phyloP scores from a whole-genome alignment of 2,113 vertebrate species.

The Catharus minimus region DNA sequence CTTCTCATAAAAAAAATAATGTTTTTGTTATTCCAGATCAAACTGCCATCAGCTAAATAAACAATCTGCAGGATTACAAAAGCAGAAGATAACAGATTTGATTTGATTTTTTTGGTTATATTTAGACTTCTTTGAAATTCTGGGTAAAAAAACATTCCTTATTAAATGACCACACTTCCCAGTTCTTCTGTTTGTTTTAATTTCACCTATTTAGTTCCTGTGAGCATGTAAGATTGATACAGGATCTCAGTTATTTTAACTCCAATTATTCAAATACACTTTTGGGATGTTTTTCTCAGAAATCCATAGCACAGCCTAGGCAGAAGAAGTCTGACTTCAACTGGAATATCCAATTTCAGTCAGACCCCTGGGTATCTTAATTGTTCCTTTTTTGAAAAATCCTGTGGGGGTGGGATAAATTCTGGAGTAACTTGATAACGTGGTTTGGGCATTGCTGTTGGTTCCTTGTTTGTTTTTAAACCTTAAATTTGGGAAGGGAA shows the following conservation, averaged over 20 bases:
- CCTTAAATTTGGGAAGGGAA: not conserved
- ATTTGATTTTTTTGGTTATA: not conserved
- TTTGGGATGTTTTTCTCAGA: not conserved
- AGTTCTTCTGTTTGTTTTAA: not conserved
- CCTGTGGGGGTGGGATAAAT: not conserved
- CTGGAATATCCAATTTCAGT: not conserved
- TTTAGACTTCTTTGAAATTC: not conserved
- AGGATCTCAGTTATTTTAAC: not conserved
- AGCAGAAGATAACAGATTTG: not conserved
- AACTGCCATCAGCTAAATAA: not conserved
- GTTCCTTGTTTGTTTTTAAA: slow-evolving; percentile 18
- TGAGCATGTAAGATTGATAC: not conserved
- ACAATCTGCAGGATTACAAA: not conserved
- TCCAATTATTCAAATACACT: not conserved
- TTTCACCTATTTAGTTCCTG: not conserved
- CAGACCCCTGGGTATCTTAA: not conserved
- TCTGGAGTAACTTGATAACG: not conserved
- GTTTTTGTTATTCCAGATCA: not conserved
- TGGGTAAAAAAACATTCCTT: not conserved
- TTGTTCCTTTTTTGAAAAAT: not conserved
- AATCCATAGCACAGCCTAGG: not conserved
- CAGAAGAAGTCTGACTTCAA: not conserved
- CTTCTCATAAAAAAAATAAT: not conserved
- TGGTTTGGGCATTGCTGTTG: not conserved
- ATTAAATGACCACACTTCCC: not conserved